These are phyloP conservation scores for Takifugu flavidus DNA, from an alignment of 2,113 vertebrate genomes.

Conservation along the genomic window DNA sequence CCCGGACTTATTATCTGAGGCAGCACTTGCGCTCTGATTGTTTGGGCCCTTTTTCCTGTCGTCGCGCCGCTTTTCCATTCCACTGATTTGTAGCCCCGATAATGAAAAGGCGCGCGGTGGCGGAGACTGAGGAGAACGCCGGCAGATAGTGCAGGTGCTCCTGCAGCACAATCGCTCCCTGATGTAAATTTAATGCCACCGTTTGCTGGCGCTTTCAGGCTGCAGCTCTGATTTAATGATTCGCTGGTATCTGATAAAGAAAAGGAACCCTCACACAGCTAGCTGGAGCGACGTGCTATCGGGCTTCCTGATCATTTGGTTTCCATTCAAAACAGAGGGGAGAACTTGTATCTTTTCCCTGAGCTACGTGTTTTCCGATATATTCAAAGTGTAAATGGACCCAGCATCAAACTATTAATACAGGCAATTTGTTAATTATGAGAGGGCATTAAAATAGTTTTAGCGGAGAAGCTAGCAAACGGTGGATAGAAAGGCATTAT, in stretches of 20 bases:
- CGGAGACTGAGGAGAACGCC: conserved; percentile 7
- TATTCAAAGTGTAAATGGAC: conserved; percentile 48
- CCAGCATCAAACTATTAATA: conserved; percentile 48
- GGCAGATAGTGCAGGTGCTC: conserved; percentile 10
- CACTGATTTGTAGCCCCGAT: conserved; percentile 24
- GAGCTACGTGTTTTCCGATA: conserved; percentile 42
- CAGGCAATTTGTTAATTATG: conserved; percentile 33
- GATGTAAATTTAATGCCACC: conserved; percentile 49
- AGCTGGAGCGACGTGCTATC: conserved; percentile 10
- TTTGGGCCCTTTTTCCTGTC: conserved; percentile 13
- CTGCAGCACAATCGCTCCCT: conserved; percentile 26
- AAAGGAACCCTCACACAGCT: conserved; percentile 15
- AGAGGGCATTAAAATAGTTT: conserved; percentile 39
- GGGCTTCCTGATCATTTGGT: conserved; percentile 38
- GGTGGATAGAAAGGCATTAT: conserved; percentile 22
- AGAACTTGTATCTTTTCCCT: conserved; percentile 22
- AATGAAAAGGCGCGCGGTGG: conserved; percentile 25
- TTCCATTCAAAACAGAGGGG: conserved; percentile 37
- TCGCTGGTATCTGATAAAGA: conserved; percentile 48
- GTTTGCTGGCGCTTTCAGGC: conserved; percentile 43
- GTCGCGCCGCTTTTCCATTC: conserved; percentile 20
- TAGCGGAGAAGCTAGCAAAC: conserved; percentile 27
- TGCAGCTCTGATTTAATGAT: conserved; percentile 44
- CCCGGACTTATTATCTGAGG: conserved; percentile 21
- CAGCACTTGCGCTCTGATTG: conserved; percentile 12